phyloP scores from a whole-genome alignment of 2,113 vertebrate genomes.

The Gopherus flavomarginatus region DNA sequence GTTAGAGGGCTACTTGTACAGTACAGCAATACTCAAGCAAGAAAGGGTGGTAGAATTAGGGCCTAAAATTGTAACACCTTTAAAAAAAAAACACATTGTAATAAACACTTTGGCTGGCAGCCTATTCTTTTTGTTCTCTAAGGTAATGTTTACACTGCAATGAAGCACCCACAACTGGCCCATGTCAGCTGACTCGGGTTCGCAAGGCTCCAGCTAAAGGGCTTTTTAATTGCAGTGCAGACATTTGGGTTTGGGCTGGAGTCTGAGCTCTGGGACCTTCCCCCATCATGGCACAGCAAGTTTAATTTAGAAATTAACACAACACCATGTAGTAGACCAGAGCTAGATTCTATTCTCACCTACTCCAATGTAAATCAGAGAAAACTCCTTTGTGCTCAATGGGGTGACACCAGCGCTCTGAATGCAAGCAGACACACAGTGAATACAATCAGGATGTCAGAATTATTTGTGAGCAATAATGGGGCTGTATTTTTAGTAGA shows the following conservation, averaged over 20 bases:
- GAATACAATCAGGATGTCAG: not conserved
- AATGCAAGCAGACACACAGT: not conserved
- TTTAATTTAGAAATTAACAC: not conserved
- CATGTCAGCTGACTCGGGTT: not conserved
- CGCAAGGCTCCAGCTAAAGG: not conserved
- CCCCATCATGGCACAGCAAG: not conserved
- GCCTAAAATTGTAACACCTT: not conserved
- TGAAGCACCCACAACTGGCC: not conserved
- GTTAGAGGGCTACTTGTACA: not conserved
- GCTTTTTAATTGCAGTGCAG: not conserved
- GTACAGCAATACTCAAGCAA: not conserved
- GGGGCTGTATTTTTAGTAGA: not conserved
- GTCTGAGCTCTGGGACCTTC: not conserved
- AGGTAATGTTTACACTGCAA: not conserved
- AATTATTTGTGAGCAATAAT: not conserved
- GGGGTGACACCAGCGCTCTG: slow-evolving; percentile 22
- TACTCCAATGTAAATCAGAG: not conserved
- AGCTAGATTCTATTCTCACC: not conserved
- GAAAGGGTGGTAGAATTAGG: not conserved
- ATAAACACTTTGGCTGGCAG: not conserved
- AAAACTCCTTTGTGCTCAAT: slow-evolving; percentile 14
- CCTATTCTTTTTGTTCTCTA: not conserved
- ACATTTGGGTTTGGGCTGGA: not conserved
- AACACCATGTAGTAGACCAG: not conserved
- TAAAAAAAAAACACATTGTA: not conserved